A percentile compares a stretch with the other conserved stretches of the same genome.
Evolutionary conservation across 2,113 vertebrate species (phyloP).

Genomic region (Marmota monax): DNA sequence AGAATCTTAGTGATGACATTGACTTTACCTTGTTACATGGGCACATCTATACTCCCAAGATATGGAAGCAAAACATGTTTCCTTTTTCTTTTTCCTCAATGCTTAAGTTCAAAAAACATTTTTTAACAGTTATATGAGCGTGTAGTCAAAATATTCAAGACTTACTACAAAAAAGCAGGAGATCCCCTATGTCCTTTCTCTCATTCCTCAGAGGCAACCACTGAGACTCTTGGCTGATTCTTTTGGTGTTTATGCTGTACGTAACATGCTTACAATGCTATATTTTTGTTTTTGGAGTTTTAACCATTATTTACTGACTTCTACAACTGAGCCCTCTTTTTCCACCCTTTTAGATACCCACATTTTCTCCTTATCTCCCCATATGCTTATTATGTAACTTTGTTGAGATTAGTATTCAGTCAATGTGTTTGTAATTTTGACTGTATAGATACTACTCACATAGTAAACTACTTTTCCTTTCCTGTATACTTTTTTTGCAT

Average conservation of each 20-base stretch:
- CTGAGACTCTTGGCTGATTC: background rate
- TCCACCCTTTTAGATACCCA: background rate
- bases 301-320: constrained; percentile 20
- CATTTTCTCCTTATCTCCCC: background rate
- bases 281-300: constrained; percentile 17
- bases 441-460: background rate
- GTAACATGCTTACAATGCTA: background rate
- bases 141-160: background rate
- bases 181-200: background rate
- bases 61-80: background rate
- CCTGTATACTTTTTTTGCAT: background rate
- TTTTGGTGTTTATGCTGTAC: background rate
- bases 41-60: background rate
- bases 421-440: background rate
- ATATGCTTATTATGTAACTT: background rate
- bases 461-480: background rate
- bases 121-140: background rate
- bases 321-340: background rate
- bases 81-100: background rate
- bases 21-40: constrained; percentile 10
- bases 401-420: background rate
- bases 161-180: background rate
- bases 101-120: background rate
- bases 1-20: constrained; percentile 6
- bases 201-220: background rate